Conservation (phyloP, 2,113 vertebrate genomes). For the Crypturellus undulatus region DNA sequence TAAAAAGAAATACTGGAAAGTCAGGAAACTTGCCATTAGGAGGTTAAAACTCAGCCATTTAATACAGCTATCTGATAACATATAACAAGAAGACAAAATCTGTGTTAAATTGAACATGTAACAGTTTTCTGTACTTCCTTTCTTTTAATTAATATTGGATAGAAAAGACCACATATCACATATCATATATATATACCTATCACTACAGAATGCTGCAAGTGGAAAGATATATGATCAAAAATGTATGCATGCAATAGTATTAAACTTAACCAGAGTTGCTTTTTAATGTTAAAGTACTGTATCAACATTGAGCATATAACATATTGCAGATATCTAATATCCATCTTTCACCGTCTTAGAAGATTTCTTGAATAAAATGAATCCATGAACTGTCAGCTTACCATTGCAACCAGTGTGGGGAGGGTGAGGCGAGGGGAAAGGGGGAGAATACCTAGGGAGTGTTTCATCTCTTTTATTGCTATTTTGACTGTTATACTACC, state of each 20-base stretch:
- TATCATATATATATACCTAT: too few relatives aligned
- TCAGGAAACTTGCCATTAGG: background rate
- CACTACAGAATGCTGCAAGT: background rate
- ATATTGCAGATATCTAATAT: background rate
- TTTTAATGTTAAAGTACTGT: background rate
- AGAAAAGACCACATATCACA: background rate
- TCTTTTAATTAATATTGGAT: background rate
- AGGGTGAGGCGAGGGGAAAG: too few relatives aligned
- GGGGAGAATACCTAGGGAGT: background rate
- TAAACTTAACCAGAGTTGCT: background rate
- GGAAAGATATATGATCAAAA: background rate
- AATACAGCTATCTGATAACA: background rate
- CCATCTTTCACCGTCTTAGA: background rate
- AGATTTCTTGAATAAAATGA: background rate
- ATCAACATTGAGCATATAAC: background rate
- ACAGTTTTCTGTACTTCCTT: background rate
- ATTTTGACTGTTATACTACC: background rate
- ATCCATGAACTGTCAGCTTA: background rate
- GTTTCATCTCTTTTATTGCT: background rate
- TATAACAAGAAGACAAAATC: background rate
- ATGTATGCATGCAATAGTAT: fast-evolving
- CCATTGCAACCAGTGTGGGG: background rate
- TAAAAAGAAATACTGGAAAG: background rate
- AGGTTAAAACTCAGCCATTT: background rate
- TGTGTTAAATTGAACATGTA: background rate